Evolutionary conservation across 2,888 invertebrate genomes (phyloP).

Genomic region (Punctoribates punctum): DNA sequence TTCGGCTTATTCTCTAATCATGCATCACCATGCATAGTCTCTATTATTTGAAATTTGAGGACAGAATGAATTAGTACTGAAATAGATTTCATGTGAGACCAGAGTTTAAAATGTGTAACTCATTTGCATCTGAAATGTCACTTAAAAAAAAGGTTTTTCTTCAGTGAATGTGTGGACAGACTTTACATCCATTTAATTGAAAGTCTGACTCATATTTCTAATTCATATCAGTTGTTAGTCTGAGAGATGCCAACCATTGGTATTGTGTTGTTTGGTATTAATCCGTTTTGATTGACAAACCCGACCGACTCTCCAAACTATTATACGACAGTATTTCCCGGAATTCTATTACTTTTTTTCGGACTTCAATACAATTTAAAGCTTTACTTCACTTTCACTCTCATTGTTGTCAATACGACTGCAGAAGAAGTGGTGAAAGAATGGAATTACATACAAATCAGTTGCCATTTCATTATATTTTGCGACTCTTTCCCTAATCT

Average conservation of each 20-base stretch:
- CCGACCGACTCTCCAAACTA: neutral
- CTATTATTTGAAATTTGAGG: neutral
- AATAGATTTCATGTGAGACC: neutral
- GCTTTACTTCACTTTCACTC: neutral
- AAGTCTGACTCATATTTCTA: constrained; percentile 15
- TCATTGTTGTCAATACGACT: neutral
- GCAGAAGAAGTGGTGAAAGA: neutral
- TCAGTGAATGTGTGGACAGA: neutral
- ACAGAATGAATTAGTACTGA: neutral
- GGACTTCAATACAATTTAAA: constrained; percentile 5
- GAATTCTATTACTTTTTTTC: neutral
- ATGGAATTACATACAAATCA: neutral
- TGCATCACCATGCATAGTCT: neutral
- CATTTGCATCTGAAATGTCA: constrained; percentile 19
- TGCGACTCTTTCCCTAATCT: neutral
- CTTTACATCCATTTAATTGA: constrained; percentile 11
- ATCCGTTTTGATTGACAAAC: constrained; percentile 25
- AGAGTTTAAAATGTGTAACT: neutral
- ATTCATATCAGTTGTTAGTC: constrained; percentile 16
- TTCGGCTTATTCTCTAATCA: neutral
- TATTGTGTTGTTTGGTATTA: neutral
- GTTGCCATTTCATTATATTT: neutral
- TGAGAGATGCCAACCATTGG: neutral
- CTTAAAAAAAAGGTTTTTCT: neutral
- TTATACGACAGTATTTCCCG: neutral